A percentile compares a stretch with the other conserved stretches of the same genome.
Evolutionary conservation across 2,113 vertebrate species (phyloP).

Genomic region (Elachura formosa): DNA sequence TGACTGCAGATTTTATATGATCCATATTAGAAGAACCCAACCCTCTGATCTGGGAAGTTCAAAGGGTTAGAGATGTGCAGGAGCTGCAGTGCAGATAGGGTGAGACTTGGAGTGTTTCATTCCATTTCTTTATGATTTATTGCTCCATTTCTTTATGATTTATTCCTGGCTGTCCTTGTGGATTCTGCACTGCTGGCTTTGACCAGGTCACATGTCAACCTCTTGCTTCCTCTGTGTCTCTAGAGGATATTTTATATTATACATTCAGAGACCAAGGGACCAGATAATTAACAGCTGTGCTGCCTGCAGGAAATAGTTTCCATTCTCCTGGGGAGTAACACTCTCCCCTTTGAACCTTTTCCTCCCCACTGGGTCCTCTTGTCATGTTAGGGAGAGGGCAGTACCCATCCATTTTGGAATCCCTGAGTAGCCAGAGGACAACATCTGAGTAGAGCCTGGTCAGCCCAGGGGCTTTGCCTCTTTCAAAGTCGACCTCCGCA

Average conservation of each 20-base stretch:
- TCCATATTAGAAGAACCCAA: not conserved
- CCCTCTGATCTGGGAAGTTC: not conserved
- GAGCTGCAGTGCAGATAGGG: not conserved
- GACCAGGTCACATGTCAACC: conserved; percentile 1
- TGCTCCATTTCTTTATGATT: not conserved
- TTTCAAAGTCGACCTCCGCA: not conserved
- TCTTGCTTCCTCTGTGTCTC: not conserved
- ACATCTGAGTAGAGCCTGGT: not conserved
- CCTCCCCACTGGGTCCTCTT: not conserved
- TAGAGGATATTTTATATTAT: not conserved
- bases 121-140: not conserved
- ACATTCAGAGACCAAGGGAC: not conserved
- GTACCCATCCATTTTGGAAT: accelerated
- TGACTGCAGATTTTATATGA: not conserved
- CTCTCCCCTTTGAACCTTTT: not conserved
- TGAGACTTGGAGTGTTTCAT: not conserved
- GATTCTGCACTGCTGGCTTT: conserved; percentile 2
- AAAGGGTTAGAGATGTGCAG: not conserved
- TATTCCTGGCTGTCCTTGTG: not conserved
- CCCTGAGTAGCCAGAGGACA: not conserved
- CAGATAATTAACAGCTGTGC: conserved; percentile 29
- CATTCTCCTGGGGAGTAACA: not conserved
- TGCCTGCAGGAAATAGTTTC: not conserved
- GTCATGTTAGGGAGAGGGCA: not conserved
- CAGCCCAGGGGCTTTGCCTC: not conserved